Conservation (phyloP, 1,140 invertebrate genomes). For the Campoletis sonorensis region DNA sequence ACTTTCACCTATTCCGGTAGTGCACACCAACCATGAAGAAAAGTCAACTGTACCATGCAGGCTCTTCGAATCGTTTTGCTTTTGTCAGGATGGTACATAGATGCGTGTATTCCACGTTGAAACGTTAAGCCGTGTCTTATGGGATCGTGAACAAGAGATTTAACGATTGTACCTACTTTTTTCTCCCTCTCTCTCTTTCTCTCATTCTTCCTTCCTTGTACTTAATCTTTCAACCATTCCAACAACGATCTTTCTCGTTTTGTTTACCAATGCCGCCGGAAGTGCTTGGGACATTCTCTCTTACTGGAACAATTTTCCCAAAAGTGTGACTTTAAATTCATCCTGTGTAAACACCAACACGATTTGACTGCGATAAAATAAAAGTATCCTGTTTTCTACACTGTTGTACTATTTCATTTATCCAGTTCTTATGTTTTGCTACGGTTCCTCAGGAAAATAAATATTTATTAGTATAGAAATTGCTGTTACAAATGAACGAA, state of each 20-base stretch:
- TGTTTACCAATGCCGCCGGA: constrained; percentile 4
- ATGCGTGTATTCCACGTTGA: not conserved
- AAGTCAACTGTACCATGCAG: not conserved
- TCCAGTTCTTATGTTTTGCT: too few relatives aligned
- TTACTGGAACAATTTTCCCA: too few relatives aligned
- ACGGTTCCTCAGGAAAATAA: too few relatives aligned
- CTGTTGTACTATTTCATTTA: too few relatives aligned
- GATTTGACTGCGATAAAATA: too few relatives aligned
- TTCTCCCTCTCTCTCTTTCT: not conserved
- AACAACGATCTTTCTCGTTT: not conserved
- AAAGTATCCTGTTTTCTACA: too few relatives aligned
- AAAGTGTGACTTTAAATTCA: too few relatives aligned
- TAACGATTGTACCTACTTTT: not conserved
- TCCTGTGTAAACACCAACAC: too few relatives aligned
- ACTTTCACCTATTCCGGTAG: constrained; percentile 50
- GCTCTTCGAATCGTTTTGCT: not conserved
- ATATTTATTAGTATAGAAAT: too few relatives aligned
- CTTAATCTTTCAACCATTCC: not conserved
- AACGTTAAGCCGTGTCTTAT: not conserved
- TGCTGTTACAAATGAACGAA: too few relatives aligned
- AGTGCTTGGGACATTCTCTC: not conserved
- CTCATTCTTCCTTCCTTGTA: not conserved
- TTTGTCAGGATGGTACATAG: constrained; percentile 9
- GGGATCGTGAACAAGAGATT: not conserved
- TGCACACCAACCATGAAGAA: not conserved